phyloP scores from a whole-genome alignment of 2,797 vertebrate species.

The Scolopax bukidnonensis region DNA sequence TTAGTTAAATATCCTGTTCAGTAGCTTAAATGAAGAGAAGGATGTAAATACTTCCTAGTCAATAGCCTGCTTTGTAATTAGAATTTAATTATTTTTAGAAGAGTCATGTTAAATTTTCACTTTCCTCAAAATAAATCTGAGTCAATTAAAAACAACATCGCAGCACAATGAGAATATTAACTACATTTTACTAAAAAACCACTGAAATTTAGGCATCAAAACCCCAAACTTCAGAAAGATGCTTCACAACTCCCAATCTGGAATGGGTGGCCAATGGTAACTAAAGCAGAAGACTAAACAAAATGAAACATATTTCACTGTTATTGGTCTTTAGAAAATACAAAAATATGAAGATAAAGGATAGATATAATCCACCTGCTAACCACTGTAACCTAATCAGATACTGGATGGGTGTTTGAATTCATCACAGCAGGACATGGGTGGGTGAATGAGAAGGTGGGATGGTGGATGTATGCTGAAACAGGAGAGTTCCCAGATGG shows the following conservation, averaged over 20 bases:
- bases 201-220: conserved; percentile 5
- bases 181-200: background rate
- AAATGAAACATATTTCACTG: background rate
- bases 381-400: background rate
- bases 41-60: conserved; percentile 42
- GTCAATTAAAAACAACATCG: conserved; percentile 39
- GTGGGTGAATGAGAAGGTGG: background rate
- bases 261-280: background rate
- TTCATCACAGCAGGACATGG: background rate
- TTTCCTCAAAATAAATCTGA: background rate
- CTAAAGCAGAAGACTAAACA: background rate
- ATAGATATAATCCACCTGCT: background rate
- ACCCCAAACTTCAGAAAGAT: background rate
- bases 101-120: background rate
- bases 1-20: conserved; percentile 24
- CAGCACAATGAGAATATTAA: background rate
- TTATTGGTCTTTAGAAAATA: background rate
- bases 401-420: background rate
- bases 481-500: background rate
- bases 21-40: conserved; percentile 14
- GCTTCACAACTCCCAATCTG: background rate
- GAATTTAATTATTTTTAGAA: conserved; percentile 45
- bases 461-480: fast-evolving
- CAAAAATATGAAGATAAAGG: background rate
- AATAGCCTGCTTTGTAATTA: conserved; percentile 35